phyloP scores from a whole-genome alignment of 2,797 vertebrate genomes.

The Myotis findleyi region DNA sequence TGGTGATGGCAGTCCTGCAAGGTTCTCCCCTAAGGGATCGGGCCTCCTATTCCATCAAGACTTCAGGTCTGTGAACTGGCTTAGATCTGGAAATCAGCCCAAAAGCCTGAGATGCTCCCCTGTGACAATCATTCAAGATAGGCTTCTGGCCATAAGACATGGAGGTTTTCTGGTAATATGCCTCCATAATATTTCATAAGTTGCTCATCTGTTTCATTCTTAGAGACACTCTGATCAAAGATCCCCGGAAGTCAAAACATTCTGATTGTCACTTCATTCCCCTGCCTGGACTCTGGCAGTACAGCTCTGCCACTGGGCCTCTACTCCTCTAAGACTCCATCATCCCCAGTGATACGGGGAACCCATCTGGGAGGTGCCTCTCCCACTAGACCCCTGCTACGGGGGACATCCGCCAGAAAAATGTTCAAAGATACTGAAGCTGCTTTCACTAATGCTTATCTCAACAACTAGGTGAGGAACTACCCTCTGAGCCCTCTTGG shows the following conservation, averaged over 20 bases:
- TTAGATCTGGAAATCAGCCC: neutral
- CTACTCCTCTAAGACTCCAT: neutral
- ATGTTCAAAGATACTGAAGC: neutral
- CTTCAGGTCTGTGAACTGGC: neutral
- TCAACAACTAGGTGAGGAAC: neutral
- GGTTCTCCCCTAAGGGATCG: neutral
- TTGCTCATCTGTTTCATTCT: conserved; percentile 2
- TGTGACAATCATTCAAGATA: neutral
- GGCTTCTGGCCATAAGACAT: neutral
- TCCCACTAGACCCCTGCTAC: neutral
- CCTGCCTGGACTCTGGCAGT: neutral
- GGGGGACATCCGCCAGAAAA: neutral
- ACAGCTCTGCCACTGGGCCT: neutral
- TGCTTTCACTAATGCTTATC: neutral
- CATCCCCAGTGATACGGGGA: neutral
- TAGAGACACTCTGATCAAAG: conserved; percentile 8
- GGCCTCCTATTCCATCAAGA: neutral
- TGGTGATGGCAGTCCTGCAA: neutral
- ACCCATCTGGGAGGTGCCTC: neutral
- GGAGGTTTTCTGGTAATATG: neutral
- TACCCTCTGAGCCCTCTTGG: neutral
- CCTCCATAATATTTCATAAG: neutral
- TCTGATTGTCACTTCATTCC: neutral
- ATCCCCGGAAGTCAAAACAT: neutral
- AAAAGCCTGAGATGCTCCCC: neutral